Conservation (phyloP, 2,797 vertebrate genomes). For the Poeciliopsis gracilis region DNA sequence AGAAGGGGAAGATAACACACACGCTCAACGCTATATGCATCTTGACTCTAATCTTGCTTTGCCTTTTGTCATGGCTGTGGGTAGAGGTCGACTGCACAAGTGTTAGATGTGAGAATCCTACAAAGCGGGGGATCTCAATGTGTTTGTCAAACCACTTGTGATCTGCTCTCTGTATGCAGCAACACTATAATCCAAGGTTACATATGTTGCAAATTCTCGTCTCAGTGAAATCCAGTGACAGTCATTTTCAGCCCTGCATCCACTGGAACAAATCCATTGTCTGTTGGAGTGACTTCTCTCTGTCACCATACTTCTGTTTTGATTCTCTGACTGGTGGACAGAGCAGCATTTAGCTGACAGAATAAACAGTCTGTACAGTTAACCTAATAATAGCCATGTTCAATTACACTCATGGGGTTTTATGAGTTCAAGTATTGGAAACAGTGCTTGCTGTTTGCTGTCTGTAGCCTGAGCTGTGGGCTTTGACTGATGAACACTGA, state of each 20-base stretch:
- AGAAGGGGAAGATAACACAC: slow-evolving; percentile 65
- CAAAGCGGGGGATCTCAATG: slow-evolving; percentile 59
- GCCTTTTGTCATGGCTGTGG: slow-evolving; percentile 29
- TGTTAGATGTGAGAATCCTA: slow-evolving; percentile 37
- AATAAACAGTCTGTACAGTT: slow-evolving; percentile 36
- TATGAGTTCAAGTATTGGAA: slow-evolving; percentile 49
- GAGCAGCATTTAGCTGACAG: slow-evolving; percentile 16
- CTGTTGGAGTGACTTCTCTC: slow-evolving; percentile 58
- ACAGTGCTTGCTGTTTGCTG: slow-evolving; percentile 51
- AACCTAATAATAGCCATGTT: slow-evolving; percentile 63
- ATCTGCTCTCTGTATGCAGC: slow-evolving; percentile 61
- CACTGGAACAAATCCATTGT: slow-evolving; percentile 31
- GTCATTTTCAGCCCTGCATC: slow-evolving; percentile 52
- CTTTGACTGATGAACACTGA: slow-evolving; percentile 41
- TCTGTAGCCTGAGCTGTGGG: slow-evolving; percentile 11
- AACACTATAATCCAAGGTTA: slow-evolving; percentile 68
- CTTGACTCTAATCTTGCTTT: slow-evolving; percentile 44
- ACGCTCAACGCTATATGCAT: slow-evolving; percentile 21
- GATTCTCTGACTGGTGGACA: slow-evolving; percentile 39
- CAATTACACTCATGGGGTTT: slow-evolving; percentile 47
- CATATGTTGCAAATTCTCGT: slow-evolving; percentile 68
- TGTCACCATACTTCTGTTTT: slow-evolving; percentile 23
- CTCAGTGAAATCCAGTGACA: slow-evolving; percentile 66
- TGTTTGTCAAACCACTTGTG: slow-evolving; percentile 66
- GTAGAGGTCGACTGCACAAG: slow-evolving; percentile 35